phyloP scores from a whole-genome alignment of 2,797 vertebrate genomes.

The Xerus rutilus region DNA sequence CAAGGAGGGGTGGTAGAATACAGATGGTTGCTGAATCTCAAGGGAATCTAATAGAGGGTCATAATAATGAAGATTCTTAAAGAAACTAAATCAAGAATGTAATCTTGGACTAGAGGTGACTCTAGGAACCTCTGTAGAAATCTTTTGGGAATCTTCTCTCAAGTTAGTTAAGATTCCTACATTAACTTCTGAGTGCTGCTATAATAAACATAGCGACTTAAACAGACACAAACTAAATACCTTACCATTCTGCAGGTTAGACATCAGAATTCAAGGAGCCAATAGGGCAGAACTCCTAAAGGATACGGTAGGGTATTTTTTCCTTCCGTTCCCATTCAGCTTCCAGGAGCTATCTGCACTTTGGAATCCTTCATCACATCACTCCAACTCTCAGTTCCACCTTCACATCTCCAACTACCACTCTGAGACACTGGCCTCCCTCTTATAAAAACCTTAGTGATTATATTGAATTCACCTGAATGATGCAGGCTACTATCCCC shows the following conservation, averaged over 20 bases:
- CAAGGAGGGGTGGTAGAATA: accelerated
- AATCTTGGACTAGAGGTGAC: not conserved
- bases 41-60: not conserved
- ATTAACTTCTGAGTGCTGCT: not conserved
- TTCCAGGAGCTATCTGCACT: accelerated
- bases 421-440: accelerated
- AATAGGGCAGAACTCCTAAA: accelerated
- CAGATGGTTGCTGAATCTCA: accelerated
- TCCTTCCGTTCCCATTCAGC: not conserved
- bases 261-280: not conserved
- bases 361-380: accelerated
- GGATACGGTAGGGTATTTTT: accelerated
- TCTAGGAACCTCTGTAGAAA: not conserved
- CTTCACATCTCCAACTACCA: accelerated
- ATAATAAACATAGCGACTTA: not conserved
- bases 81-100: accelerated
- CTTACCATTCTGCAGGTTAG: not conserved
- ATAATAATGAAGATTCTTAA: not conserved
- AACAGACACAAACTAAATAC: not conserved
- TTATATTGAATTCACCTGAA: not conserved
- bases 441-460: accelerated
- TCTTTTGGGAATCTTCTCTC: accelerated
- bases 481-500: accelerated
- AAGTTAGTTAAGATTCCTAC: accelerated
- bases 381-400: accelerated